A percentile compares a stretch with the other conserved stretches of the same genome.
Conservation (phyloP, 53 echinoderm and acorn worm genomes). For the Pentamera pediparva region DNA sequence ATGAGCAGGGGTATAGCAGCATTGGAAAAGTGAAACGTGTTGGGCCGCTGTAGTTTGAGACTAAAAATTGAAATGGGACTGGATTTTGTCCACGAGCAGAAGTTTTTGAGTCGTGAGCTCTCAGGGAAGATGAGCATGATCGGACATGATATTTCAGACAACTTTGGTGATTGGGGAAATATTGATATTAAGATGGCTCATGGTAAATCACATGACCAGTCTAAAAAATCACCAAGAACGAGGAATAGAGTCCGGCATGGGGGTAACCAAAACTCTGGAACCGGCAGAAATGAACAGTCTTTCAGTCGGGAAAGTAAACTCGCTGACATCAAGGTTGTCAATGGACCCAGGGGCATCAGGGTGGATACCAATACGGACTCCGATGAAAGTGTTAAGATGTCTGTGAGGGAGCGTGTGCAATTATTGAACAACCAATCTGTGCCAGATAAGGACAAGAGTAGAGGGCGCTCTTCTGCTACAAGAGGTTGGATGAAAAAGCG, state of each 20-base stretch:
- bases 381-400: not conserved
- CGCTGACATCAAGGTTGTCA: conserved; percentile 5
- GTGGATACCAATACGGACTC: not conserved
- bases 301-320: not conserved
- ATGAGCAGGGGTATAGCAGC: too few relatives aligned
- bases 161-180: not conserved
- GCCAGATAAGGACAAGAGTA: not conserved
- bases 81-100: not conserved
- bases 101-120: too few relatives aligned
- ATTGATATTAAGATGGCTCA: not conserved
- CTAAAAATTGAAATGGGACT: too few relatives aligned
- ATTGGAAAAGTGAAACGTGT: too few relatives aligned
- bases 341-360: not conserved
- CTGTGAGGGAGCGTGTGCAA: conserved; percentile 25
- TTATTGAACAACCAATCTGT: not conserved
- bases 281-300: conserved; percentile 1
- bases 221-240: not conserved
- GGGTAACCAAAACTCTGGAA: not conserved
- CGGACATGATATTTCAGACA: too few relatives aligned
- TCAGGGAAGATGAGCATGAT: too few relatives aligned
- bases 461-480: not conserved
- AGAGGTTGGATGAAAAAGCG: conserved; percentile 19
- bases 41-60: too few relatives aligned
- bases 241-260: conserved; percentile 12
- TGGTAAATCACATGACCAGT: too few relatives aligned